Percentiles rank a stretch among this genome's conserved stretches.
phyloP scores from a whole-genome alignment of 2,888 invertebrate species.

The Barypeithes pellucidus region DNA sequence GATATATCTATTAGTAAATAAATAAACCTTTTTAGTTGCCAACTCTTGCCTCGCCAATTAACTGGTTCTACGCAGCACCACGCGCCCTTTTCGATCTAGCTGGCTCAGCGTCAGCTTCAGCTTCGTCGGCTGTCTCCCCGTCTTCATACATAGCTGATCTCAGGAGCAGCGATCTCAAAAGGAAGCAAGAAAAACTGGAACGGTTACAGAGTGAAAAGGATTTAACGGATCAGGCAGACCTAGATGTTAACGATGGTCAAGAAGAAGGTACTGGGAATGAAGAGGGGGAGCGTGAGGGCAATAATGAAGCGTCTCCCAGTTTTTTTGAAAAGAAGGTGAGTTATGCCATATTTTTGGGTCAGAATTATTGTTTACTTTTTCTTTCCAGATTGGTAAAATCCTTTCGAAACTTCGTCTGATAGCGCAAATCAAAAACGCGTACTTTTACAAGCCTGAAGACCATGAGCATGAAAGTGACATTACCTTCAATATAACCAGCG shows the following conservation, averaged over 20 bases:
- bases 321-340: slow-evolving; percentile 55
- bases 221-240: slow-evolving; percentile 1
- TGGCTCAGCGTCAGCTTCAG: slow-evolving; percentile 44
- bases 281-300: slow-evolving; percentile 1
- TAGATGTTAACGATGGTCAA: slow-evolving; percentile 8
- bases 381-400: slow-evolving; percentile 54
- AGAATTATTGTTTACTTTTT: background rate
- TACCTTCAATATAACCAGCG: slow-evolving; percentile 22
- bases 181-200: slow-evolving; percentile 40
- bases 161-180: slow-evolving; percentile 47
- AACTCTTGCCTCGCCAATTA: slow-evolving; percentile 7
- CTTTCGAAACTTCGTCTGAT: slow-evolving; percentile 54
- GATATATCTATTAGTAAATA: no score
- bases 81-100: slow-evolving; percentile 40
- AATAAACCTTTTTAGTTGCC: slow-evolving; percentile 19
- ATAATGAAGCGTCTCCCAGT: slow-evolving; percentile 55
- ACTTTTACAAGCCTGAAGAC: slow-evolving; percentile 38
- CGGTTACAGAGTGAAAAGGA: slow-evolving; percentile 44
- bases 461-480: slow-evolving; percentile 36
- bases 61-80: slow-evolving; percentile 44
- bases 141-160: slow-evolving; percentile 43
- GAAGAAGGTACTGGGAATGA: slow-evolving; percentile 20
- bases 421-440: slow-evolving; percentile 51
- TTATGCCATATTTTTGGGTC: background rate
- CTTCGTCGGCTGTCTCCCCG: slow-evolving; percentile 29